Conservation (phyloP, 2,797 vertebrate genomes). For the Pipistrellus pygmaeus region DNA sequence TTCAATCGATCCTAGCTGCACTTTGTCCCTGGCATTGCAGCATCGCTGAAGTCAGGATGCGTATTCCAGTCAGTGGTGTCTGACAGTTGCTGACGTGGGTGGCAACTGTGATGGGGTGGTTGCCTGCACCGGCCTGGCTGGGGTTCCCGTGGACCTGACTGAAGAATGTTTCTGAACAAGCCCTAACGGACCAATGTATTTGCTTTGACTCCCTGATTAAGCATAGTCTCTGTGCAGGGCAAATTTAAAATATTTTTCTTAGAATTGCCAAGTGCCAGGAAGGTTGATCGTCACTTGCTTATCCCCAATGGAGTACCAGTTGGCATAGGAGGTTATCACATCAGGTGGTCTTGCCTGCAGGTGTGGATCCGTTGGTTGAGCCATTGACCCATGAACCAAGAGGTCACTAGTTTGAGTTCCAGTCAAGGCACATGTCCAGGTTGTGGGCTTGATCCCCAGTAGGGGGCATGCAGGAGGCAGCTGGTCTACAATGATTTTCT, state of each 20-base stretch:
- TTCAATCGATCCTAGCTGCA: not conserved
- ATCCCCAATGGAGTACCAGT: not conserved
- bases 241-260: not conserved
- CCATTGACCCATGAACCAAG: no score
- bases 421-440: no score
- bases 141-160: not conserved
- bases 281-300: not conserved
- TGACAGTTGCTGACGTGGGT: not conserved
- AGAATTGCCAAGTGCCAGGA: not conserved
- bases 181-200: not conserved
- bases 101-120: not conserved
- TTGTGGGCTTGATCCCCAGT: no score
- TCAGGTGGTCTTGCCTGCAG: not conserved
- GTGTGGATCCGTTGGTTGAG: no score
- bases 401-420: no score
- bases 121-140: not conserved
- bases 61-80: not conserved
- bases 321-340: not conserved
- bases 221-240: not conserved
- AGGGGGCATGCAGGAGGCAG: no score
- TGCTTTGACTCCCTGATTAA: not conserved
- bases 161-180: not conserved
- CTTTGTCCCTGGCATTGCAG: not conserved
- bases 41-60: not conserved
- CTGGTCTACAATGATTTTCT: no score